These are phyloP conservation scores for Peromyscus californicus DNA, from an alignment of 2,113 vertebrate species.

Conservation along the genomic window DNA sequence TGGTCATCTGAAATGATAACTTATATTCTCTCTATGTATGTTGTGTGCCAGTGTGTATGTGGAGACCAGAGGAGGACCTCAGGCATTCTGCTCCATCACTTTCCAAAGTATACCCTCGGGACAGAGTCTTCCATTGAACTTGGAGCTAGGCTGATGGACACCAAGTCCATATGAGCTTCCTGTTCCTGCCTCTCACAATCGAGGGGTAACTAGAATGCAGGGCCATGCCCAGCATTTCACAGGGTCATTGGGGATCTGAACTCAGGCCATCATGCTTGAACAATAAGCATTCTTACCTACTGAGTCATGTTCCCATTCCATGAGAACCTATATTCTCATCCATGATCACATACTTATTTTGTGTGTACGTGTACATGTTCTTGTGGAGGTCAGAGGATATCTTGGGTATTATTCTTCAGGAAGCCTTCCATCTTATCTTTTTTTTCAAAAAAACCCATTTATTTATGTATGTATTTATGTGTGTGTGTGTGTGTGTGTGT, in stretches of 20 bases:
- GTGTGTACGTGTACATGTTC: background rate
- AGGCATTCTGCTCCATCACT: background rate
- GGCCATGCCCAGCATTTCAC: too few species aligned
- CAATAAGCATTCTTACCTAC: background rate
- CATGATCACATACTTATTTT: background rate
- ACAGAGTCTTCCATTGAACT: background rate
- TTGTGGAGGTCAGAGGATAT: background rate
- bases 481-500: background rate
- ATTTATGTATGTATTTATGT: background rate
- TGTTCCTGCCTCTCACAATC: too few species aligned
- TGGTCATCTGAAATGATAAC: background rate
- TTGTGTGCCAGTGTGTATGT: background rate
- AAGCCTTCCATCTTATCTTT: background rate
- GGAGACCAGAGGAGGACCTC: background rate
- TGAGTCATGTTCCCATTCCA: background rate
- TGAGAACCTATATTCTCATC: background rate
- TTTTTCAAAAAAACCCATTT: background rate
- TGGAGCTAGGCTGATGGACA: background rate
- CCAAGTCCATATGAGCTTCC: background rate
- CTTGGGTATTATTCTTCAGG: background rate
- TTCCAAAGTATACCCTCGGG: background rate
- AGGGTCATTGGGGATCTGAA: background rate
- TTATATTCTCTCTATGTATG: background rate
- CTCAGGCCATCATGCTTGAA: background rate
- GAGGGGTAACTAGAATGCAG: too few species aligned